Base-by-base conservation (phyloP, 1,140 invertebrate genomes). In the Linepithema humile region DNA sequence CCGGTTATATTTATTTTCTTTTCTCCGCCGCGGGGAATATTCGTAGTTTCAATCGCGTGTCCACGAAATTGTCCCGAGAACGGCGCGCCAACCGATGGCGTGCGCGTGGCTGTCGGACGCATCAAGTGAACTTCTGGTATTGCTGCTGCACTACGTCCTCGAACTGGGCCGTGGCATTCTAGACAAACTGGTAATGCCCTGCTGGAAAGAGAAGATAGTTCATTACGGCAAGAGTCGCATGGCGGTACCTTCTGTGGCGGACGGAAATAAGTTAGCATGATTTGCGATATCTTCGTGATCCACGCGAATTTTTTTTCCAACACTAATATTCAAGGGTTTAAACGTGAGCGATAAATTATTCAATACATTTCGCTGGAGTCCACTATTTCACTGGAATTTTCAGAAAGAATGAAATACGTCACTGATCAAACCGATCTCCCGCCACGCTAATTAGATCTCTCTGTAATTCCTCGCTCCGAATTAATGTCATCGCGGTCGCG, bases 101-200 rank as follows among this genome's bases (percentile, higher is more conserved):
- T 12, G 26, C 55, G 32, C 38, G 23, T 70, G 62, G 62, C 23
- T 78, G 17, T 29, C 50, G 35, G 29, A 70, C 38, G 35, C 29
- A 15, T 23, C 75, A 23, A 80, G 75, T 80, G 48, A 70, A 69
- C 50, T 80, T 55, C 40, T 80, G 12, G 6, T 69, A 32, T 20
- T 70, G 48, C 12, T 80, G 64, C 48, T 80, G 48, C 32, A 55
- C 50, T 57, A 70, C 48, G n/a, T 80, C 32, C 64, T 80, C 38
- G n/a, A 70, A 32, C 23, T 70, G 35, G 48, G 23, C 64, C 64
- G 26, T 55, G 48, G 50, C 35, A 3, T 80, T 55, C 23, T 80
- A 70, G 35, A 57, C 35, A 80, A 69, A 69, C 35, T 80, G 75
- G 64, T 70, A 80, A 67, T 65, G 45, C 67, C n/a, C 17, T 50